Conservation (phyloP, 2,797 vertebrate species). For the Cirrhinus molitorella region DNA sequence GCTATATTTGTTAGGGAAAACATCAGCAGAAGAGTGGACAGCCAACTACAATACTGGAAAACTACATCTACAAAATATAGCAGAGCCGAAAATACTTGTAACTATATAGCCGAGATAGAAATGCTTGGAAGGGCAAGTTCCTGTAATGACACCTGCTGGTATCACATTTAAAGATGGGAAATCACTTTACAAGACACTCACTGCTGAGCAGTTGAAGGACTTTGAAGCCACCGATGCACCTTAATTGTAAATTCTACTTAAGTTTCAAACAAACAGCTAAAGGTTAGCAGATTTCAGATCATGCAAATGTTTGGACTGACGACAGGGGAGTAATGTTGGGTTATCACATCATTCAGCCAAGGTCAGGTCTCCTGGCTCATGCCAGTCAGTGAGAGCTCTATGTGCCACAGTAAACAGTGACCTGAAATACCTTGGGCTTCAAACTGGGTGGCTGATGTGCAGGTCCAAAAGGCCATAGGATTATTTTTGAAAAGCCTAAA, state of each 20-base stretch:
- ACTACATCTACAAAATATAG: conserved; percentile 65
- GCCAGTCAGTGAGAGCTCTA: conserved; percentile 70
- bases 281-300: conserved; percentile 54
- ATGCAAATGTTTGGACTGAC: conserved; percentile 73
- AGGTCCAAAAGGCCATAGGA: conserved; percentile 99
- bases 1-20: not conserved
- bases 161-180: conserved; percentile 65
- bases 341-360: conserved; percentile 79
- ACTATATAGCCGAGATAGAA: conserved; percentile 59
- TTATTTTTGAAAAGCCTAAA: conserved; percentile 99
- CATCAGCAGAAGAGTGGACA: not conserved
- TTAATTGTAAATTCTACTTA: not conserved
- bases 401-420: conserved; percentile 75
- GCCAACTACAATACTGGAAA: not conserved
- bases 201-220: not conserved
- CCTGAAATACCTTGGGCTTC: conserved; percentile 91
- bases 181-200: not conserved
- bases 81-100: conserved; percentile 57
- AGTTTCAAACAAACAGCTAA: conserved; percentile 61
- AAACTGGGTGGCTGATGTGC: conserved; percentile 87
- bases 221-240: not conserved
- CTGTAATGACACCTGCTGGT: conserved; percentile 34
- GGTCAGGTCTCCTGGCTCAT: conserved; percentile 77
- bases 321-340: conserved; percentile 39
- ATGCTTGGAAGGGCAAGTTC: conserved; percentile 39